These are phyloP conservation scores for Anolis apletophallus DNA, from an alignment of 2,797 vertebrate genomes.

Conservation along the genomic window DNA sequence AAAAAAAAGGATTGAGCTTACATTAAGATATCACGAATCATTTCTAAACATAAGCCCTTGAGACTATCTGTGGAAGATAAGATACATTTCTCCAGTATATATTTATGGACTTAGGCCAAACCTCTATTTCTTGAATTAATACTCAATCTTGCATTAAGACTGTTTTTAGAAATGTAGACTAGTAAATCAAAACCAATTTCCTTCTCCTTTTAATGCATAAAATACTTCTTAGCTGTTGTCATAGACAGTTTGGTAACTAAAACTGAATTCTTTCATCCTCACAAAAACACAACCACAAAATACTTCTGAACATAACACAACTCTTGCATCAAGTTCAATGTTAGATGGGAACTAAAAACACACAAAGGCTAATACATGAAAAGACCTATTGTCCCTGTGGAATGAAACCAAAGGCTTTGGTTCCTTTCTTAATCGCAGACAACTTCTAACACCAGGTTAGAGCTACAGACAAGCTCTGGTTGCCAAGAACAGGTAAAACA, in stretches of 20 bases:
- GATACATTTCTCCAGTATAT: not conserved
- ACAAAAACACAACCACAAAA: not conserved
- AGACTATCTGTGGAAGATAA: conserved; percentile 8
- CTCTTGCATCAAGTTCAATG: not conserved
- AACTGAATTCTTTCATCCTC: not conserved
- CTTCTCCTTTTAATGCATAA: not conserved
- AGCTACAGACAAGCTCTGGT: not conserved
- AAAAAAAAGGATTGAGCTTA: conserved; percentile 33
- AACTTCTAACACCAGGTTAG: not conserved
- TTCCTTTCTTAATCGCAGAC: not conserved
- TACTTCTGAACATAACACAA: not conserved
- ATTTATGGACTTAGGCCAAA: conserved; percentile 22
- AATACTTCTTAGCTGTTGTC: conserved; percentile 10
- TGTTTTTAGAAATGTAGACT: not conserved
- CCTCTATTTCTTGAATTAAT: conserved; percentile 13
- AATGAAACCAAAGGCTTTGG: not conserved
- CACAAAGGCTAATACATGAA: not conserved
- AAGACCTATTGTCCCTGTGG: not conserved
- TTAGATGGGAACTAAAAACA: not conserved
- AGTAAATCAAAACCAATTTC: not conserved
- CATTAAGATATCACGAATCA: not conserved
- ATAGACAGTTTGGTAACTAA: not conserved
- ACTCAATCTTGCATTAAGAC: not conserved
- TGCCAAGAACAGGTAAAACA: not conserved
- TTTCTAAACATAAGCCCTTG: conserved; percentile 28